phyloP scores from a whole-genome alignment of 2,113 vertebrate species.

The Rhadina sibilatrix region DNA sequence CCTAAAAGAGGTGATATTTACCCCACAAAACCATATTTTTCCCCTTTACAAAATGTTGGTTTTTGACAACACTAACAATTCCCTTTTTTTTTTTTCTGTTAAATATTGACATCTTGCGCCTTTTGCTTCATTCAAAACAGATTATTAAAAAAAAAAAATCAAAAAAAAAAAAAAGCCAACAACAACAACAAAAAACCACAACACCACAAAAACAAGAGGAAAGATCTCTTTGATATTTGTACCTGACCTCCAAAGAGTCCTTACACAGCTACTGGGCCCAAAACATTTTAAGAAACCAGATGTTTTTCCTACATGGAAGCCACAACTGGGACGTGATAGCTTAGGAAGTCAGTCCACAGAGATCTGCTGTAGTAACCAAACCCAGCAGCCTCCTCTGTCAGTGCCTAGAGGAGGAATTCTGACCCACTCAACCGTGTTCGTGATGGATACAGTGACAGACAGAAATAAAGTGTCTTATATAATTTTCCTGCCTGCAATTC shows the following conservation, averaged over 20 bases:
- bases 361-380: background rate
- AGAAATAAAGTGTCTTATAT: background rate
- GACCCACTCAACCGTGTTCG: background rate
- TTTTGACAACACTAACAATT: background rate
- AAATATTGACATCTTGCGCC: background rate
- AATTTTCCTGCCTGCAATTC: background rate
- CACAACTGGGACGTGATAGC: background rate
- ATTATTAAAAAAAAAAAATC: too few relatives aligned
- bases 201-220: background rate
- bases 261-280: background rate
- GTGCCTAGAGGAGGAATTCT: background rate
- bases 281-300: background rate
- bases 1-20: background rate
- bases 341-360: background rate
- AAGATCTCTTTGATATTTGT: background rate
- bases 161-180: too few relatives aligned
- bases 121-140: background rate
- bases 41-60: background rate
- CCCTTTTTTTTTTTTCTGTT: background rate
- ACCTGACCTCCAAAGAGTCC: background rate
- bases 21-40: background rate
- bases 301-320: background rate
- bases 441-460: background rate
- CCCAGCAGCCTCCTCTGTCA: background rate
- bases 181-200: background rate